These are phyloP conservation scores for Propithecus perrieri DNA, from an alignment of 2,797 vertebrate species.

Conservation along the genomic window DNA sequence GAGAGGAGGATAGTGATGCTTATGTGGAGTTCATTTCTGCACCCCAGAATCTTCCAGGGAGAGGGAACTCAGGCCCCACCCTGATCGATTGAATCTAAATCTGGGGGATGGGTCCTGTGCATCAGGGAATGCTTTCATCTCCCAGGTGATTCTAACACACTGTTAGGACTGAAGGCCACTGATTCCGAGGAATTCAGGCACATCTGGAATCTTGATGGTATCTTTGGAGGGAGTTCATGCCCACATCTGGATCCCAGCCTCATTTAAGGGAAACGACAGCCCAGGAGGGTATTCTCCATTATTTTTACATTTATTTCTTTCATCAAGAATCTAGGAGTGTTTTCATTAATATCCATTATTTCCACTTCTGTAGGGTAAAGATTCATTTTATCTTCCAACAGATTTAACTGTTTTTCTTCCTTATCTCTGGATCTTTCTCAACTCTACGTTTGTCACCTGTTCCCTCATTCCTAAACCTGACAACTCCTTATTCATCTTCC, in stretches of 20 bases:
- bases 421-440: not conserved
- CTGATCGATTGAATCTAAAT: not conserved
- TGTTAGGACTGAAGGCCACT: not conserved
- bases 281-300: slow-evolving; percentile 68
- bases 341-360: slow-evolving; percentile 80
- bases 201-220: not conserved
- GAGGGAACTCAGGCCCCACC: too few relatives aligned
- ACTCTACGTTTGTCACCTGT: not conserved
- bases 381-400: slow-evolving; percentile 73
- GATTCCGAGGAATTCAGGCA: not conserved
- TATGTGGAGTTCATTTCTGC: not conserved
- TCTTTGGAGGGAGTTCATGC: slow-evolving; percentile 70
- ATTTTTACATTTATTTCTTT: slow-evolving; percentile 73
- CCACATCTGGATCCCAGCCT: slow-evolving; percentile 70
- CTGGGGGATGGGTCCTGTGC: not conserved
- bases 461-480: not conserved
- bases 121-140: not conserved
- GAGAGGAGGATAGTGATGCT: not conserved
- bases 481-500: not conserved
- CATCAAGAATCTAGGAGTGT: slow-evolving; percentile 64
- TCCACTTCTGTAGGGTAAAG: slow-evolving; percentile 75
- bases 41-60: not conserved
- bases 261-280: slow-evolving; percentile 42
- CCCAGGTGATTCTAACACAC: not conserved
- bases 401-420: too few relatives aligned